Evolutionary conservation across 1,140 invertebrate species (phyloP), one percentile per base, ranked within the genome.

Genomic region (Lordiphosa mommai): DNA sequence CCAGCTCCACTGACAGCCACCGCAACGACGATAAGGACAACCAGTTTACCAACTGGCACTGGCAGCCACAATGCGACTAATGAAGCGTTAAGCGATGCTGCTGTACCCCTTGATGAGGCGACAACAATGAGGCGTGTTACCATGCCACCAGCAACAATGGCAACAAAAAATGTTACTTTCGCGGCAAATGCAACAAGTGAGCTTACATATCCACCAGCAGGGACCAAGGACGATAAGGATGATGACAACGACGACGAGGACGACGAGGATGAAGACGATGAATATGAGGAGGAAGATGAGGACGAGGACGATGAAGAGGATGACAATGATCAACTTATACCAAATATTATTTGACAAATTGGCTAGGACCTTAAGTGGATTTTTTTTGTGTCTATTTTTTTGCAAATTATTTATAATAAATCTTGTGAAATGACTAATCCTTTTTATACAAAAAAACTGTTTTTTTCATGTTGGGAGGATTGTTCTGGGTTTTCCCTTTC

Each of bases 311-410:
- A 85, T 7, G 77, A 82, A 38, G 68, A 76, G 66, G 77, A 82
- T 40, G 77, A 84, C 53, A 84, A 60, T 34, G 77, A 84, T 70
- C 79, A 84, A 77, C 49, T 84, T n/a, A 77, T 84, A 84, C 77
- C 77, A 84, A 84, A 84, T 84, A 84, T 84, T 51, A 76, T 82
- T 41, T 80, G 10, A 49, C 10, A 52, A 70, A 38, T 51, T 23
- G 20, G 4, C 16, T 17, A 17, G 3, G 16, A 17, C 1, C 3
- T 17, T 17, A 3, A 17, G 16, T 17, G 16, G 16, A 17, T 17
- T 17, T 17, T 2, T 17, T 23, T 23, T 23, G n/a, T 23, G 5
- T 23, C 20, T 23, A 23, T 23, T 23, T 23, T 2, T 23, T 4
- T 23, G 20, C n/a, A 5, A 23, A 23, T 23, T 23, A 5, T 23